These are phyloP conservation scores for Forbesichthys papilliferus DNA, from an alignment of 2,113 vertebrate species.

Conservation along the genomic window DNA sequence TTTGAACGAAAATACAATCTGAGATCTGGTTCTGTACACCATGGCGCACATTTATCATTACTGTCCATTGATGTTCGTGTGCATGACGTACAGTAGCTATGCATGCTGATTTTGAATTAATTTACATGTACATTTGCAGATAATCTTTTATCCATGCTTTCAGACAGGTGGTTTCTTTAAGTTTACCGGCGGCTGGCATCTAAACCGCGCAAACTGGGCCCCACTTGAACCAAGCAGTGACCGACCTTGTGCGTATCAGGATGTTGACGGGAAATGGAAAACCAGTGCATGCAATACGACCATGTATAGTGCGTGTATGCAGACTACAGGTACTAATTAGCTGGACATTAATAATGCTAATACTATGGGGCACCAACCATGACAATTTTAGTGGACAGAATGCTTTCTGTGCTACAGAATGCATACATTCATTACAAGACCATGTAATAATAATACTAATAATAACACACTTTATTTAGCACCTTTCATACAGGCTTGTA, in stretches of 20 bases:
- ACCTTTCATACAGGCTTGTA: no score
- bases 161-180: slow-evolving; percentile 82
- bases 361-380: not conserved
- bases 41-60: no score
- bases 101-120: not conserved
- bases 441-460: no score
- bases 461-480: no score
- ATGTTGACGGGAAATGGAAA: slow-evolving; percentile 81
- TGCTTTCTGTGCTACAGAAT: no score
- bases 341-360: slow-evolving; percentile 66
- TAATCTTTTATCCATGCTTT: slow-evolving; percentile 18
- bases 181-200: slow-evolving; percentile 85
- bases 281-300: slow-evolving; percentile 83
- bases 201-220: slow-evolving; percentile 83
- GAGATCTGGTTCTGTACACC: no score
- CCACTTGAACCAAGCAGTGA: slow-evolving; percentile 78
- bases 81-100: no score
- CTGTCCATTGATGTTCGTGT: no score
- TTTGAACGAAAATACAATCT: no score
- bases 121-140: not conserved
- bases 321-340: slow-evolving; percentile 73
- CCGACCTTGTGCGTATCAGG: slow-evolving; percentile 85
- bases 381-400: no score
- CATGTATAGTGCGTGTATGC: slow-evolving; percentile 84
- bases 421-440: no score